phyloP scores from a whole-genome alignment of 2,888 invertebrate species.

The Aspidapion aeneum region DNA sequence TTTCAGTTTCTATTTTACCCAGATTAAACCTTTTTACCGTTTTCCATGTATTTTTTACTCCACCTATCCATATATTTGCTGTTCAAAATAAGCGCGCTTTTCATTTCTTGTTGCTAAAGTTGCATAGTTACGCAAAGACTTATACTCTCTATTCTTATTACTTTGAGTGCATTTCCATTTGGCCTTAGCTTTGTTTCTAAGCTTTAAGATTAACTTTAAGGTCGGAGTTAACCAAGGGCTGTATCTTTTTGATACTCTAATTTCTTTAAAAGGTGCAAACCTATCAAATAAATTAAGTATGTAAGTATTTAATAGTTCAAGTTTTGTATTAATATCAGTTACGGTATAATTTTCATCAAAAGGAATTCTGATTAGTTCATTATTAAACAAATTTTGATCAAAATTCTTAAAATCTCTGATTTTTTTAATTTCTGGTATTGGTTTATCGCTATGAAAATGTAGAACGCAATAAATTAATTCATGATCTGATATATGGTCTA shows the following conservation, averaged over 20 bases:
- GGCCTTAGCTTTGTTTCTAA: too few species aligned
- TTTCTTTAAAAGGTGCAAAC: neutral
- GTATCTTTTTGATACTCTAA: neutral
- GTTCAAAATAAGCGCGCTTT: too few species aligned
- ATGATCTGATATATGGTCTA: neutral
- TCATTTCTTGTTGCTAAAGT: too few species aligned
- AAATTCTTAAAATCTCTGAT: constrained; percentile 2
- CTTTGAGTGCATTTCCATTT: too few species aligned
- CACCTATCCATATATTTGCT: too few species aligned
- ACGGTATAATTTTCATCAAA: neutral
- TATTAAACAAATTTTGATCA: neutral
- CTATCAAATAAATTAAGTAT: neutral
- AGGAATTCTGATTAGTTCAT: neutral
- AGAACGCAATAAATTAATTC: neutral
- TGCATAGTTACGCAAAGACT: too few species aligned
- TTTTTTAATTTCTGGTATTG: neutral
- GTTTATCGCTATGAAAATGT: neutral
- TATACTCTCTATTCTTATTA: too few species aligned
- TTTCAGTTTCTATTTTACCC: too few species aligned
- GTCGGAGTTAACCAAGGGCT: neutral
- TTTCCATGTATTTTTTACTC: too few species aligned
- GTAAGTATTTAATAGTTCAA: neutral
- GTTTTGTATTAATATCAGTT: neutral
- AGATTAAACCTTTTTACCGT: too few species aligned
- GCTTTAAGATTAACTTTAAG: neutral